Conservation (phyloP, 1,140 invertebrate genomes). For the Mamestra configurata region DNA sequence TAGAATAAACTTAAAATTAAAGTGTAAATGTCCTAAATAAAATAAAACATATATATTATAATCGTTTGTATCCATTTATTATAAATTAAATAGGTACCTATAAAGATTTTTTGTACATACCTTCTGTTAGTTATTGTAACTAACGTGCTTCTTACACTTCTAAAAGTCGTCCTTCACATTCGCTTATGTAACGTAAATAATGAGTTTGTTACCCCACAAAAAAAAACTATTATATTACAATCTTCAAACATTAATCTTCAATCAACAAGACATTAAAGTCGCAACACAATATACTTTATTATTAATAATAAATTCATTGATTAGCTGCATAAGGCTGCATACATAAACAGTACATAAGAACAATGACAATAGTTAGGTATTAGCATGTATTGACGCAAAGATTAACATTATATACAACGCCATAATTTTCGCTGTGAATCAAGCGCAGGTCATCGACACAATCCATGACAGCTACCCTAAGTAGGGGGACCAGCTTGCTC, state of each 20-base stretch:
- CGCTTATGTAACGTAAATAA: neutral
- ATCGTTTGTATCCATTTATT: too few species aligned
- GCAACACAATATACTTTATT: constrained; percentile 42
- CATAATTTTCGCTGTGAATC: constrained; percentile 44
- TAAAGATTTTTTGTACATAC: too few species aligned
- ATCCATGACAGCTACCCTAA: constrained; percentile 35
- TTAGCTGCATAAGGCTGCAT: constrained; percentile 34
- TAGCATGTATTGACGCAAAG: constrained; percentile 46
- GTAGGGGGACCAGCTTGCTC: neutral
- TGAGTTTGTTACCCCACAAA: neutral
- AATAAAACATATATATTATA: too few species aligned
- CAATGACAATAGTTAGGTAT: constrained; percentile 36
- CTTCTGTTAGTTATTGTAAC: too few species aligned
- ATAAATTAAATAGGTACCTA: too few species aligned
- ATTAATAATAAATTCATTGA: constrained; percentile 19
- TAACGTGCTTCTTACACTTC: too few species aligned
- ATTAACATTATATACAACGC: constrained; percentile 39
- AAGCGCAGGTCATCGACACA: constrained; percentile 55
- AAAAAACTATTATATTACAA: neutral
- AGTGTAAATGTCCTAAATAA: too few species aligned
- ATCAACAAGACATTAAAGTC: neutral
- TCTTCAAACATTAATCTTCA: constrained; percentile 2
- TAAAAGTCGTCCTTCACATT: too few species aligned
- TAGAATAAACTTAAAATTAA: too few species aligned
- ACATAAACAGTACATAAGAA: constrained; percentile 36